Base-by-base conservation (phyloP, 1,140 invertebrate species). In the Aphelinus certus region DNA sequence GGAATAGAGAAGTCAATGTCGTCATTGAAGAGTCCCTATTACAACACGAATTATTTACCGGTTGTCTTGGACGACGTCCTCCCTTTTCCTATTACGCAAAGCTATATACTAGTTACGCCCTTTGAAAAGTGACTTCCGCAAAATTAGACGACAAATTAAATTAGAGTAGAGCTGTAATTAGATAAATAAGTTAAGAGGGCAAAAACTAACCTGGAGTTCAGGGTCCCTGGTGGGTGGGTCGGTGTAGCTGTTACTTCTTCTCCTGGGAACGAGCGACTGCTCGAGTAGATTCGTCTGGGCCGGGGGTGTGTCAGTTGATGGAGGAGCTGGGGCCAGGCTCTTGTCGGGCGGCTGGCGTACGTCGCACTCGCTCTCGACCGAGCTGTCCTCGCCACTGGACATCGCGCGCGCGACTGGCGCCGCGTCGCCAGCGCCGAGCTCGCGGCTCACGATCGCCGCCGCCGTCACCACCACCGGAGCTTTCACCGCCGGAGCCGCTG, bases 301-400 rank as follows among this genome's bases (percentile, higher is more conserved):
- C 26, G 26, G 26, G 26, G 26, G 26, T 26, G 26, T 26, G 26
- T 26, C 26, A 26, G 26, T 26, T 26, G 26, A 26, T 26, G 26
- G 26, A 26, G 26, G 26, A 26, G 26, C 26, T 26, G 26, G 26
- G 26, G 26, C 26, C 26, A 26, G 26, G 26, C 26, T 66, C 48
- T 46, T 46, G 46, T 53, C 45, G 1, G 51, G 42, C 2, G 7
- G 7, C 7, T 45, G 42, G 47, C 71, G 62, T 76, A 68, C 68
- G 63, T 75, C 72, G 60, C 75, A 62, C 69, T 82, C 81, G 10
- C 78, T 78, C 73, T 78, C 81, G 62, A 71, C 75, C 57, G 82
- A 86, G 71, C 81, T 86, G 55, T 84, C 82, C 80, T 85, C 84
- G 69, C 81, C 79, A 80, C 80, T 86, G 80, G 83, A 84, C 84